Conservation (phyloP, 2,888 invertebrate species). For the Scaptomyza polygonia region DNA sequence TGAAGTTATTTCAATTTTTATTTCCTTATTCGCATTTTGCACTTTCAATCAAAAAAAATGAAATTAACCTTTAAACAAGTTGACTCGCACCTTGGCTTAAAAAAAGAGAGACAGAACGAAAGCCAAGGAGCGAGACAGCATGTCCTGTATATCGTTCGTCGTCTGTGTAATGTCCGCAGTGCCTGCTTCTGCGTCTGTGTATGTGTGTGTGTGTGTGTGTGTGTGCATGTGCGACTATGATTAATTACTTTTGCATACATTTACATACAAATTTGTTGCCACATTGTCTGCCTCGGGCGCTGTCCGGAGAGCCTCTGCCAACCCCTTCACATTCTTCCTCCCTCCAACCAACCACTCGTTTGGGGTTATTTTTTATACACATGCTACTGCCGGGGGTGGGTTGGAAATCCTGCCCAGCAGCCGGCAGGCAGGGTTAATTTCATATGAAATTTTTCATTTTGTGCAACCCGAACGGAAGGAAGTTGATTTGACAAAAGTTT, state of each 20-base stretch:
- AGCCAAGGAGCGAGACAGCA: conserved; percentile 9
- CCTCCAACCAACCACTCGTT: conserved; percentile 13
- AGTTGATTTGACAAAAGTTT: conserved; percentile 77
- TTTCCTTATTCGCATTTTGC: neutral
- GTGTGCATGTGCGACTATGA: conserved; percentile 78
- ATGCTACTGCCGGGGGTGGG: conserved; percentile 30
- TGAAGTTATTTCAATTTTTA: neutral
- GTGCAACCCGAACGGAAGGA: conserved; percentile 69
- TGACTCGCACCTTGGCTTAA: conserved; percentile 52
- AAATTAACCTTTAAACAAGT: conserved; percentile 76
- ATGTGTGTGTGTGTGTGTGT: conserved; percentile 31
- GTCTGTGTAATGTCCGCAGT: conserved; percentile 61
- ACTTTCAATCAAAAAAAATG: conserved; percentile 63
- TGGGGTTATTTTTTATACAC: conserved; percentile 61
- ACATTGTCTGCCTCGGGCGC: conserved; percentile 73
- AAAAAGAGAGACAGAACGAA: neutral
- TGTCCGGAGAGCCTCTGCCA: conserved; percentile 35
- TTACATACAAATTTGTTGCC: conserved; percentile 81
- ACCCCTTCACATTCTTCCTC: conserved; percentile 8
- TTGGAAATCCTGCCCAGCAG: conserved; percentile 56
- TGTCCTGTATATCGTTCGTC: conserved; percentile 39
- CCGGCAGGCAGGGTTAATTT: conserved; percentile 75
- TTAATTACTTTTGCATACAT: conserved; percentile 80
- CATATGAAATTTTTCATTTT: conserved; percentile 78
- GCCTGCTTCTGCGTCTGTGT: conserved; percentile 29